Evolutionary conservation across 2,113 vertebrate genomes (phyloP).

Genomic region (Tetrao urogallus): DNA sequence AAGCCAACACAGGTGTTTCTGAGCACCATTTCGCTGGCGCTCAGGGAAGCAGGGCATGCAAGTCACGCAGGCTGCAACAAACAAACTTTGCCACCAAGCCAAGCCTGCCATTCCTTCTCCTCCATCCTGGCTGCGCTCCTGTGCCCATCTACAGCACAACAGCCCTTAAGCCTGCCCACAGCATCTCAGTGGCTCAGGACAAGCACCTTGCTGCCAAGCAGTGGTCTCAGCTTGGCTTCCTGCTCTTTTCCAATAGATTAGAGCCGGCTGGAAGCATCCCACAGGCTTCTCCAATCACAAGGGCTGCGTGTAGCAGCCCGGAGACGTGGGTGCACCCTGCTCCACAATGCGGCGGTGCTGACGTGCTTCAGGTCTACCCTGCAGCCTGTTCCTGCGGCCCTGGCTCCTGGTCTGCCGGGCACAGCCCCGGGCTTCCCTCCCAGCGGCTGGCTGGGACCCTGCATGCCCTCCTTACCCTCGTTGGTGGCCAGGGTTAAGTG

Average conservation of each 20-base stretch:
- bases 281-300: background rate
- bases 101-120: background rate
- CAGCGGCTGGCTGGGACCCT: background rate
- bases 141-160: rapidly evolving
- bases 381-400: background rate
- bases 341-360: rapidly evolving
- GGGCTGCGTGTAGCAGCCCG: rapidly evolving
- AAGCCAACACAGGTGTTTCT: background rate
- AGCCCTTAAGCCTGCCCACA: background rate
- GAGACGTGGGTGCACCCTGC: rapidly evolving
- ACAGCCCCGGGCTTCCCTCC: slow-evolving; percentile 8
- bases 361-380: background rate
- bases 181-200: background rate
- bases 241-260: background rate
- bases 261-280: background rate
- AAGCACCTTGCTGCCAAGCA: rapidly evolving
- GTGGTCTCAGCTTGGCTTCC: background rate
- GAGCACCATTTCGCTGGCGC: rapidly evolving
- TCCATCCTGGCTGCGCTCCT: background rate
- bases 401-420: background rate
- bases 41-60: background rate
- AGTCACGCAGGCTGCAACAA: background rate
- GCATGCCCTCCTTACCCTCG: slow-evolving; percentile 85
- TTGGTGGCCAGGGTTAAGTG: slow-evolving; percentile 82
- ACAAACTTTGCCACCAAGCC: background rate